Conservation (phyloP, 2,888 invertebrate species). For the Eurytoma adleriae region DNA sequence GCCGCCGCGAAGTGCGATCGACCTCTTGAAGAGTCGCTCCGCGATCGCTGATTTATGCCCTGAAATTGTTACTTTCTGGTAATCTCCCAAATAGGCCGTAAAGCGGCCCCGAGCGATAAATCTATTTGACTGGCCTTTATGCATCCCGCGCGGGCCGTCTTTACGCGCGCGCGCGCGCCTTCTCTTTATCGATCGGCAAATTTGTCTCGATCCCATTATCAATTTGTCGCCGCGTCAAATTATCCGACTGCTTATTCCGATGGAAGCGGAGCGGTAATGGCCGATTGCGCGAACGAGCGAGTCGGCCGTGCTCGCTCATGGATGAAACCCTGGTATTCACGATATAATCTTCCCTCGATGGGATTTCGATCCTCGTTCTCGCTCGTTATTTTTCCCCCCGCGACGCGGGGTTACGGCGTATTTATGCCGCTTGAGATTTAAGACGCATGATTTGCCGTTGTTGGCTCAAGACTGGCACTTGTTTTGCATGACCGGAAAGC, state of each 20-base stretch:
- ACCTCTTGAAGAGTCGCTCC: constrained; percentile 31
- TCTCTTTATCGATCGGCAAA: constrained; percentile 42
- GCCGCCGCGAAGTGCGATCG: background rate
- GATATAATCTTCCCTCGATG: constrained; percentile 49
- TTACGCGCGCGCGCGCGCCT: background rate
- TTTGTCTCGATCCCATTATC: constrained; percentile 50
- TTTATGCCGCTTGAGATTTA: constrained; percentile 25
- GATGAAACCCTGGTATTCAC: constrained; percentile 45
- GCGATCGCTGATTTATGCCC: constrained; percentile 49
- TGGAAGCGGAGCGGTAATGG: constrained; percentile 19
- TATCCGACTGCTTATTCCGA: constrained; percentile 50
- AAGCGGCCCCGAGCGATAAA: constrained; percentile 44
- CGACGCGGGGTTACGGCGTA: background rate
- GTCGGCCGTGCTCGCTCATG: constrained; percentile 32
- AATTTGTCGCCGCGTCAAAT: constrained; percentile 56
- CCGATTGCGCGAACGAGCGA: constrained; percentile 14
- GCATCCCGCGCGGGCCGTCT: constrained; percentile 5
- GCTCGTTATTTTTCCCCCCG: constrained; percentile 14
- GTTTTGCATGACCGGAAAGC: constrained; percentile 5
- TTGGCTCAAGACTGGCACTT: background rate
- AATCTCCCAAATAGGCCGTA: constrained; percentile 46
- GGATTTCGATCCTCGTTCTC: constrained; percentile 41
- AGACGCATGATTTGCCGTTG: constrained; percentile 4
- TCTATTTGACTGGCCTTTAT: constrained; percentile 30
- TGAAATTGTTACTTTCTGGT: constrained; percentile 51